Evolutionary conservation across 2,113 vertebrate genomes (phyloP), one percentile per base, ranked within the genome.

Genomic region (Pterocles gutturalis): DNA sequence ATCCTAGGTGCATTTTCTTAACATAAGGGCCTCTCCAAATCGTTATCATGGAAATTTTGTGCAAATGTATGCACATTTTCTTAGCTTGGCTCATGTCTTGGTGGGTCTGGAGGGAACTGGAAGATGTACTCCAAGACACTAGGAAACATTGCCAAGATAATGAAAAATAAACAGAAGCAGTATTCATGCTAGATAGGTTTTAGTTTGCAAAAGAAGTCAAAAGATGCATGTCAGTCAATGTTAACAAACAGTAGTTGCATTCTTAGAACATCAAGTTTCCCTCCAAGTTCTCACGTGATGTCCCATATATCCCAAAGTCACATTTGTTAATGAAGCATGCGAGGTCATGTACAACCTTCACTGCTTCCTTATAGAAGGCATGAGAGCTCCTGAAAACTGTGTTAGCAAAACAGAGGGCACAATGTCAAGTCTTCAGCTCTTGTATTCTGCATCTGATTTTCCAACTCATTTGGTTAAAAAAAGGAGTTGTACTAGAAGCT

Each of bases 31-130:
- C 24, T 57, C 51, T 87, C n/a, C 31, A 70, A 66, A n/a, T 21
- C 28, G 13, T 54, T 75, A 12, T 16, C 10, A 33, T 22, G 14
- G 54, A 91, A 70, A 7, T 28, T 45, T n/a, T 43, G 43, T 61
- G 67, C n/a, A 22, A 81, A 58, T 22, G 1, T 5, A 48, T 5
- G 2, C 36, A 70, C 0, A 1, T 58, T 46, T 41, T n/a, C 49
- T 66, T 38, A 61, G 26, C n/a, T 43, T 31, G 12, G 20, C n/a
- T 83, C 2, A 1, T 11, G 5, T 26, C 38, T 66, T 45, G 6
- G 33, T 5, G 22, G 21, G 17, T 41, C 69, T 83, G 54, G 7
- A 84, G 46, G 24, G 55, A 84, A n/a, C 8, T n/a, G 3, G 15
- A 75, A 67, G 18, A 38, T 9, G 3, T n/a, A 38, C 43, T 67